Evolutionary conservation across 1,140 invertebrate genomes (phyloP).

Genomic region (Phocides pigmalion): DNA sequence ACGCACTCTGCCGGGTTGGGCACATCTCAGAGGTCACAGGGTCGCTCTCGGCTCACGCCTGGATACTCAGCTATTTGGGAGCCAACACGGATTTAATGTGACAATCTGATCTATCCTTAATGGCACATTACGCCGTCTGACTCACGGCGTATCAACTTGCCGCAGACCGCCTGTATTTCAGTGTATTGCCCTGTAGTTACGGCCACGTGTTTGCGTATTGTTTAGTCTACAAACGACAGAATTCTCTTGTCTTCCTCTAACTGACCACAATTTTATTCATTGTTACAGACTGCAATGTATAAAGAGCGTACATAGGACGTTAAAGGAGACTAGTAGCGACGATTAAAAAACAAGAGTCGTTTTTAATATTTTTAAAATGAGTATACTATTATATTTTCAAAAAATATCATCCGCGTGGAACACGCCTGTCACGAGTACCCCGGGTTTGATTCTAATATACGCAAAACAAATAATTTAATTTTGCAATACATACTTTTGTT

Average conservation of each 20-base stretch:
- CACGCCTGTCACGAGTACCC: too few species aligned
- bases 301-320: too few species aligned
- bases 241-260: background rate
- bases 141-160: background rate
- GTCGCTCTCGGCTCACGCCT: conserved; percentile 36
- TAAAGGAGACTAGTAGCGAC: too few species aligned
- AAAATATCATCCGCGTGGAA: too few species aligned
- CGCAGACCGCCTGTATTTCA: background rate
- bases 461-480: too few species aligned
- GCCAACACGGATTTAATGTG: conserved; percentile 22
- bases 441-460: too few species aligned
- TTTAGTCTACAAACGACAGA: background rate
- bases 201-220: background rate
- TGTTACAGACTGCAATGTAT: too few species aligned
- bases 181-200: background rate
- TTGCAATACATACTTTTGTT: too few species aligned
- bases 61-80: conserved; percentile 18
- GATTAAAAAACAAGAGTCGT: too few species aligned
- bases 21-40: conserved; percentile 65
- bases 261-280: background rate
- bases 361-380: too few species aligned
- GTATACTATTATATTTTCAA: too few species aligned
- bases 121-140: conserved; percentile 16
- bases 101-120: conserved; percentile 18
- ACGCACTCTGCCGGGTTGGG: conserved; percentile 53